A percentile compares a stretch with the other conserved stretches of the same genome.
Evolutionary conservation across 2,113 vertebrate species (phyloP).

Genomic region (Haemorhous mexicanus): DNA sequence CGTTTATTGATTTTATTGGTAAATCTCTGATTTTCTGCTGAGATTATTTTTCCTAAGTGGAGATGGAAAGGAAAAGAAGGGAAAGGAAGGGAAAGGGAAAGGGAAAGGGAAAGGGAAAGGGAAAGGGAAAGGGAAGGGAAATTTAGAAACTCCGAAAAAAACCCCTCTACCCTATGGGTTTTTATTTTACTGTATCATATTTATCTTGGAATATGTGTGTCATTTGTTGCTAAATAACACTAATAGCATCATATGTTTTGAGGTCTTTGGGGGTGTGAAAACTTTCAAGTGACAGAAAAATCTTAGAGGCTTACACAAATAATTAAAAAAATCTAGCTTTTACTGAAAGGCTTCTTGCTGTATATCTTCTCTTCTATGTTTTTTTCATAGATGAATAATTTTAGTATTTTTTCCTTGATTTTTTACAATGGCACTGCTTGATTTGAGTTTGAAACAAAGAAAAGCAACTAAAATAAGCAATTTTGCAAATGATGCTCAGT

Average conservation of each 20-base stretch:
- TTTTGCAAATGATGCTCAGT: slow-evolving; percentile 11
- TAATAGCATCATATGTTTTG: not conserved
- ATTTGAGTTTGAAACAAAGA: slow-evolving; percentile 9
- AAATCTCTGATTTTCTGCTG: not conserved
- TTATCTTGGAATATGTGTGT: not conserved
- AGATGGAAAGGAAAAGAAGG: not conserved
- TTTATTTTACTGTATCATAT: not conserved
- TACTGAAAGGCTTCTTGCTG: not conserved
- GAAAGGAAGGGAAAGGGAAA: not conserved
- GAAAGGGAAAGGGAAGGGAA: accelerated
- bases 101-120: accelerated
- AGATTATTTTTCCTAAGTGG: not conserved
- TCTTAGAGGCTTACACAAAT: not conserved
- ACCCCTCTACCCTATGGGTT: accelerated
- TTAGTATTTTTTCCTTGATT: not conserved
- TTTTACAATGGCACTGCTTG: not conserved
- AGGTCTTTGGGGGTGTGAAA: not conserved
- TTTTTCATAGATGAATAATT: not conserved
- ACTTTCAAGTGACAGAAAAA: not conserved
- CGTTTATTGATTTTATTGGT: slow-evolving; percentile 33
- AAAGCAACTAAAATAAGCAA: not conserved
- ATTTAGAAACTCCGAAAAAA: not conserved
- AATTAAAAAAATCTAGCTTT: not conserved
- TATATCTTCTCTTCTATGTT: not conserved
- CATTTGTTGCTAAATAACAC: not conserved